Conservation (phyloP, 2,113 vertebrate species). For the Syngnathus floridae region DNA sequence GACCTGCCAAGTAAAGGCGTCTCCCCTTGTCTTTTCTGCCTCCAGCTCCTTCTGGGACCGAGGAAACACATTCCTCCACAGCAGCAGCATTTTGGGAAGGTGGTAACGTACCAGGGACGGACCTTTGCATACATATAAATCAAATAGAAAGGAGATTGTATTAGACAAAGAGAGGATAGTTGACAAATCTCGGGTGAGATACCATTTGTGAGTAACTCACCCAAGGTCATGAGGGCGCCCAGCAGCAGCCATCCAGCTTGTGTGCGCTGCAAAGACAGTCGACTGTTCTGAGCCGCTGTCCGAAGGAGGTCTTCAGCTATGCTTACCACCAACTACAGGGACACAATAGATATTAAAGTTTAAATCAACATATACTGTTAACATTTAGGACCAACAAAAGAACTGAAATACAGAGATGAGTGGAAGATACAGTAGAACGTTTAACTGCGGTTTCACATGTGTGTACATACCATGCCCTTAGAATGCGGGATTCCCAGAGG, state of each 20-base stretch:
- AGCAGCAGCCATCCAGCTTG: constrained; percentile 97
- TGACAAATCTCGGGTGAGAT: background rate
- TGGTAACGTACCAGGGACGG: constrained; percentile 94
- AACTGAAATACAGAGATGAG: background rate
- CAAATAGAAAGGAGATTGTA: background rate
- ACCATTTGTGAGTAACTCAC: constrained; percentile 53
- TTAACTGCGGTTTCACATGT: background rate
- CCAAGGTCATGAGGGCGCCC: constrained; percentile 97
- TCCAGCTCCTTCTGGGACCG: constrained; percentile 96
- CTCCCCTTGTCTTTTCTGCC: constrained; percentile 93
- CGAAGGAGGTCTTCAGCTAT: constrained; percentile 95
- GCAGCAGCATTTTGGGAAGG: constrained; percentile 93
- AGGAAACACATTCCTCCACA: constrained; percentile 97
- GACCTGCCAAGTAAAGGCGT: constrained; percentile 98
- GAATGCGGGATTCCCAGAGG: constrained; percentile 93
- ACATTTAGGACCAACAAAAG: background rate
- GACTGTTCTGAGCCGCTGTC: constrained; percentile 93
- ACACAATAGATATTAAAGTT: background rate
- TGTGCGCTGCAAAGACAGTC: constrained; percentile 91
- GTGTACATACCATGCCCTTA: constrained; percentile 87
- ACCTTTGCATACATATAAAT: constrained; percentile 62
- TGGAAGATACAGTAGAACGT: background rate
- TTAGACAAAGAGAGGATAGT: background rate
- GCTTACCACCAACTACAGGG: constrained; percentile 88
- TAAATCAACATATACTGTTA: background rate